Percentiles rank a stretch among this genome's conserved stretches.
Conservation (phyloP, 2,888 invertebrate species). For the Drosophila melanosoma region DNA sequence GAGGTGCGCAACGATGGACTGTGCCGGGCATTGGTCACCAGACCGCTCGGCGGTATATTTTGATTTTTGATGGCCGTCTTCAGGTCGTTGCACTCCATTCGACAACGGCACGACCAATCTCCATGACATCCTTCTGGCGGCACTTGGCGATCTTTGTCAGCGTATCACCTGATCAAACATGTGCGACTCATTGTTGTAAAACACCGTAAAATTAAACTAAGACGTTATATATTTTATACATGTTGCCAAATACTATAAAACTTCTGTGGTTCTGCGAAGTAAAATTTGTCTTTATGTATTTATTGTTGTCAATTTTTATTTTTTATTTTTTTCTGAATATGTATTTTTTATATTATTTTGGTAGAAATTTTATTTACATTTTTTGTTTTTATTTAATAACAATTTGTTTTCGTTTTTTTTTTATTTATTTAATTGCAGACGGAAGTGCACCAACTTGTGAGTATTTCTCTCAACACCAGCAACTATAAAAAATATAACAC, state of each 20-base stretch:
- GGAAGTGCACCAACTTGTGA: constrained; percentile 59
- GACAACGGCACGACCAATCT: constrained; percentile 96
- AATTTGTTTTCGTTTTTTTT: constrained; percentile 21
- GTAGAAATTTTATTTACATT: not conserved
- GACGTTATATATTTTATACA: not conserved
- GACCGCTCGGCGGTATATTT: constrained; percentile 71
- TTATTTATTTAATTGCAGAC: constrained; percentile 46
- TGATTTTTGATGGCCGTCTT: constrained; percentile 92
- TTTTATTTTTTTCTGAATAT: not conserved
- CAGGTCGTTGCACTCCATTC: constrained; percentile 92
- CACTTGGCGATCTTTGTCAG: constrained; percentile 95
- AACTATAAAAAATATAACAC: not conserved
- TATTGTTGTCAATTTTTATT: too few relatives aligned
- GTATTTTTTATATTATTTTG: not conserved
- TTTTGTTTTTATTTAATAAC: constrained; percentile 17
- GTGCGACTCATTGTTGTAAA: constrained; percentile 99
- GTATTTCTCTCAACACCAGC: constrained; percentile 25
- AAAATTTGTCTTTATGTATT: too few relatives aligned
- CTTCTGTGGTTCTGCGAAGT: not conserved
- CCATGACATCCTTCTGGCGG: constrained; percentile 94
- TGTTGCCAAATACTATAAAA: not conserved
- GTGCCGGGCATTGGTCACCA: constrained; percentile 70
- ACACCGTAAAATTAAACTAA: constrained; percentile 87
- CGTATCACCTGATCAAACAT: constrained; percentile 99
- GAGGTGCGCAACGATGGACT: constrained; percentile 90